Conservation (phyloP, 1,140 invertebrate species). For the Bombus superbus region DNA sequence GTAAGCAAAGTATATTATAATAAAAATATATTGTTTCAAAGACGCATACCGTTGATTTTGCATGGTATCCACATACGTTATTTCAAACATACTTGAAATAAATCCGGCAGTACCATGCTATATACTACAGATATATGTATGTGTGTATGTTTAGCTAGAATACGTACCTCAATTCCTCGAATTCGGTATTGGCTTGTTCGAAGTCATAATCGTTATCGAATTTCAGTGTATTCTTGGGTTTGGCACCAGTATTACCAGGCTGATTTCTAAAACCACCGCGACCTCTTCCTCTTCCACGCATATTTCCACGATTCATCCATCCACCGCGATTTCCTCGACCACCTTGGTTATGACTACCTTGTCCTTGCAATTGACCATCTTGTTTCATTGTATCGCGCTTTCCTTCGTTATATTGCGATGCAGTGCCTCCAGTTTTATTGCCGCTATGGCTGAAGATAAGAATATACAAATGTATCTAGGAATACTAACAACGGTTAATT, state of each 20-base stretch:
- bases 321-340: conserved; percentile 82
- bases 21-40: conserved; percentile 63
- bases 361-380: conserved; percentile 73
- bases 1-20: conserved; percentile 63
- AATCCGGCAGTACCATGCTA: conserved; percentile 72
- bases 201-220: conserved; percentile 99
- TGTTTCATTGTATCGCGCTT: conserved; percentile 73
- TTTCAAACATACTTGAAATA: conserved; percentile 69
- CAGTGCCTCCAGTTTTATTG: conserved; percentile 73
- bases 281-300: conserved; percentile 79
- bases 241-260: conserved; percentile 72
- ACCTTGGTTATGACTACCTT: conserved; percentile 77
- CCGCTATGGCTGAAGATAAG: conserved; percentile 69
- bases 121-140: not conserved
- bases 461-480: not conserved
- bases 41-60: conserved; percentile 69
- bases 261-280: conserved; percentile 76
- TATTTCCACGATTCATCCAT: conserved; percentile 78
- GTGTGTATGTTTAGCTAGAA: not conserved
- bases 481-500: not conserved
- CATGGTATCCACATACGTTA: conserved; percentile 74
- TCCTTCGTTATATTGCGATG: conserved; percentile 78
- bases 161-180: conserved; percentile 92
- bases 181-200: conserved; percentile 98
- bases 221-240: conserved; percentile 90